Evolutionary conservation across 2,797 vertebrate species (phyloP).

Genomic region (Aplochiton taeniatus): DNA sequence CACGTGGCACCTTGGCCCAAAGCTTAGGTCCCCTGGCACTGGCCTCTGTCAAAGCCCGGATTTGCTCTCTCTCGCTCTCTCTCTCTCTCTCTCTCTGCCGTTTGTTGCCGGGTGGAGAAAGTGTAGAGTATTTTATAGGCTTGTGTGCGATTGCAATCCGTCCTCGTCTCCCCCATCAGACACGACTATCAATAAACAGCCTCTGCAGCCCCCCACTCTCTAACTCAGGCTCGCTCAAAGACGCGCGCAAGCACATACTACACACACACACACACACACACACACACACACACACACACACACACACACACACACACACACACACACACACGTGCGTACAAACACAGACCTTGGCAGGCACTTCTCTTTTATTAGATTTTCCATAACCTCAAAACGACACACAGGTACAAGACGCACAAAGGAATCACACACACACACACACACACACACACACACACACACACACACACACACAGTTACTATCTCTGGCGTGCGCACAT

Average conservation of each 20-base stretch:
- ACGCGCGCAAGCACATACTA: background rate
- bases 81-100: background rate
- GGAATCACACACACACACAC: too few relatives aligned
- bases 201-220: background rate
- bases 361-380: constrained; percentile 44
- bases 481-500: background rate
- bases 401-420: too few relatives aligned
- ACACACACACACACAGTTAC: background rate
- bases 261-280: background rate
- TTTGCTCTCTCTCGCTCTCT: constrained; percentile 12
- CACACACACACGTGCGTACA: too few relatives aligned
- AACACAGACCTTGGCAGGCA: constrained; percentile 22
- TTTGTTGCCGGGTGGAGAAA: constrained; percentile 15
- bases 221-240: too few relatives aligned
- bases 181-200: constrained; percentile 17
- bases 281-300: background rate
- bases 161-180: constrained; percentile 17
- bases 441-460: background rate
- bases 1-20: too few relatives aligned
- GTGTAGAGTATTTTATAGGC: too few relatives aligned
- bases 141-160: constrained; percentile 25
- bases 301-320: constrained; percentile 2
- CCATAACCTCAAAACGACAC: constrained; percentile 29
- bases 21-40: too few relatives aligned
- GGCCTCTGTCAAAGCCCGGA: too few relatives aligned